Evolutionary conservation across 2,113 vertebrate species (phyloP).

Genomic region (Australoheros scitulus): DNA sequence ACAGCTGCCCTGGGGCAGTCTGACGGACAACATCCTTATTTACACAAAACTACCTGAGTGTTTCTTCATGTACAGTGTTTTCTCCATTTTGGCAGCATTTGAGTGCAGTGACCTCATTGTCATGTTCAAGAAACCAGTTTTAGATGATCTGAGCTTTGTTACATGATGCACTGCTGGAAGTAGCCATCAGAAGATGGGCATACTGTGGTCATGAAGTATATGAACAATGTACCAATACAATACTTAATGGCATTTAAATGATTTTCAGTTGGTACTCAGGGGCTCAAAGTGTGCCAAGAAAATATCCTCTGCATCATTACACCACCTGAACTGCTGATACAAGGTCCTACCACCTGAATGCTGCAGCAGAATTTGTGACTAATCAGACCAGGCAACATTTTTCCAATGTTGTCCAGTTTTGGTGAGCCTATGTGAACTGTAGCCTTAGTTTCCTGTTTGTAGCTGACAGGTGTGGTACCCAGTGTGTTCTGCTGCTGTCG

Average conservation of each 20-base stretch:
- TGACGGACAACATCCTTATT: no score
- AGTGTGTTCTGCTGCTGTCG: background rate
- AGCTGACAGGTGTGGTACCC: no score
- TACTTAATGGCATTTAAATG: background rate
- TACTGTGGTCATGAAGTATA: background rate
- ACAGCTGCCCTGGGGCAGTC: no score
- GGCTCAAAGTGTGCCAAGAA: background rate
- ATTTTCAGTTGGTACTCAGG: background rate
- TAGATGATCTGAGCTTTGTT: background rate
- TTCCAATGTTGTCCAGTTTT: background rate
- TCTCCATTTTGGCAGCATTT: no score
- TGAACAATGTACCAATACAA: background rate
- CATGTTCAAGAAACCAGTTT: background rate
- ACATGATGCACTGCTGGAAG: background rate
- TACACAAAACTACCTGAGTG: no score
- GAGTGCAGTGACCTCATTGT: no score
- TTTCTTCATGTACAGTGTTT: no score
- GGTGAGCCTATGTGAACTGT: background rate
- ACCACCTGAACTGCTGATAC: background rate
- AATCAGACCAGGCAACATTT: background rate
- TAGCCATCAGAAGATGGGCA: fast-evolving
- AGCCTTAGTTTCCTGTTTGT: background rate
- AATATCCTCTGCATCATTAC: background rate
- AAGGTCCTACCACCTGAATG: background rate
- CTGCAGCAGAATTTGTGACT: background rate